Conservation (phyloP, 2,797 vertebrate species). For the Tokudaia muenninki region DNA sequence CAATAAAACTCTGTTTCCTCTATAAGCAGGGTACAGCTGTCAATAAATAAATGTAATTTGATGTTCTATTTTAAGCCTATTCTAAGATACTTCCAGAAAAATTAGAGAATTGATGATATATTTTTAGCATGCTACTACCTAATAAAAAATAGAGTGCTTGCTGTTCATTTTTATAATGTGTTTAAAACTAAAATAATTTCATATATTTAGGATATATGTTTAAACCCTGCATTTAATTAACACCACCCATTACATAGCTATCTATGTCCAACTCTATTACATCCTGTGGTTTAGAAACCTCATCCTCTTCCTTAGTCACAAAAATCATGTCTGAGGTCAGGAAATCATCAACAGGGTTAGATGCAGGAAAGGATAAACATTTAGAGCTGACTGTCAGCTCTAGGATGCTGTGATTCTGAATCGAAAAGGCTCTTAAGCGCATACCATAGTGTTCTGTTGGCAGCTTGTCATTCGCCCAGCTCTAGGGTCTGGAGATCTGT, state of each 20-base stretch:
- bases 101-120: slow-evolving; percentile 57
- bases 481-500: slow-evolving; percentile 52
- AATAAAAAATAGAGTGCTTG: slow-evolving; percentile 59
- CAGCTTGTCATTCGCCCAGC: slow-evolving; percentile 33
- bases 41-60: slow-evolving; percentile 47
- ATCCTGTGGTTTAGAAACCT: slow-evolving; percentile 53
- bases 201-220: slow-evolving; percentile 48
- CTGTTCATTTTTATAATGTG: slow-evolving; percentile 65
- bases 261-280: slow-evolving; percentile 27
- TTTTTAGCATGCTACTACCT: slow-evolving; percentile 59
- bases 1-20: slow-evolving; percentile 53
- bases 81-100: slow-evolving; percentile 59
- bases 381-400: slow-evolving; percentile 17
- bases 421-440: background rate
- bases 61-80: background rate
- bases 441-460: slow-evolving; percentile 13
- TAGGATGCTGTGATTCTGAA: background rate
- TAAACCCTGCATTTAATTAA: slow-evolving; percentile 64
- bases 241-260: background rate
- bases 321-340: background rate
- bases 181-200: slow-evolving; percentile 77
- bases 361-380: slow-evolving; percentile 28
- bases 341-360: slow-evolving; percentile 26
- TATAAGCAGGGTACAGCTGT: background rate
- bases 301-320: slow-evolving; percentile 22